Conservation (phyloP, 2,888 invertebrate genomes). For the Mimas tiliae region DNA sequence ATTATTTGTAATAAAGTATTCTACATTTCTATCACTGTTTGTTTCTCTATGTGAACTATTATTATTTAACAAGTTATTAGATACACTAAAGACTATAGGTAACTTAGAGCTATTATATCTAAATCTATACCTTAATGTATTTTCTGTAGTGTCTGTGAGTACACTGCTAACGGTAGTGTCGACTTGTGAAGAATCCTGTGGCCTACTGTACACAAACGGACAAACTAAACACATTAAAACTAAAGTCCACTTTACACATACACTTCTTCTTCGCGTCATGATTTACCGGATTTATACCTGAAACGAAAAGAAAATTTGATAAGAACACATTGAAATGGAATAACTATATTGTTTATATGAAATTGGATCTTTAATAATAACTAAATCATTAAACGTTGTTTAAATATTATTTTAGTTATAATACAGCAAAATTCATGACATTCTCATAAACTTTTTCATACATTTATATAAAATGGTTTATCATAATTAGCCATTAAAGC, state of each 20-base stretch:
- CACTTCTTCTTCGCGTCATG: constrained; percentile 77
- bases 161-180: constrained; percentile 47
- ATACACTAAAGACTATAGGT: constrained; percentile 52
- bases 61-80: constrained; percentile 34
- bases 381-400: too few species aligned
- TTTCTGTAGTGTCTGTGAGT: constrained; percentile 60
- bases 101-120: constrained; percentile 47
- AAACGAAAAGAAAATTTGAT: constrained; percentile 44
- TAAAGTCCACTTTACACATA: constrained; percentile 75
- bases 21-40: constrained; percentile 22
- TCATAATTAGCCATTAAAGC: constrained; percentile 40
- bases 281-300: constrained; percentile 67
- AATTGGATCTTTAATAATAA: too few species aligned
- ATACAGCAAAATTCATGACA: too few species aligned
- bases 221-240: constrained; percentile 68
- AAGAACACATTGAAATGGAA: not conserved
- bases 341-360: not conserved
- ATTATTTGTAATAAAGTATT: constrained; percentile 16
- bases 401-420: too few species aligned
- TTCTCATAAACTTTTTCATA: not conserved
- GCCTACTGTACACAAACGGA: constrained; percentile 67
- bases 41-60: constrained; percentile 4
- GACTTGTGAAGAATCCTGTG: constrained; percentile 58
- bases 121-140: constrained; percentile 73
- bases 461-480: constrained; percentile 4